phyloP scores from a whole-genome alignment of 2,797 vertebrate genomes.

The Naso thynnoides region DNA sequence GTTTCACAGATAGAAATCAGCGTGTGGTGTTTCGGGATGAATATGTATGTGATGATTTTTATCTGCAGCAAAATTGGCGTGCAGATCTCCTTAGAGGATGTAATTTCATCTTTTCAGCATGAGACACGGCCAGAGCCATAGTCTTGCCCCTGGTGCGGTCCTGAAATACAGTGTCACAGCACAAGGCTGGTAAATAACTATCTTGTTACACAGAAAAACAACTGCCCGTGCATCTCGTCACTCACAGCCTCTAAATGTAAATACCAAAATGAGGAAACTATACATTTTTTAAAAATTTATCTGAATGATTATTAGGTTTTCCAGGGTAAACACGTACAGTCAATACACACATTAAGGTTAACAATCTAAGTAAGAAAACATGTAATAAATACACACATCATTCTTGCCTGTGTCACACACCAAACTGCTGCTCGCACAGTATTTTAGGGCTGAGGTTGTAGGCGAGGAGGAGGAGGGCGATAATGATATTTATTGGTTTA shows the following conservation, averaged over 20 bases:
- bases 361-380: background rate
- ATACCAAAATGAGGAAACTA: background rate
- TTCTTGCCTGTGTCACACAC: background rate
- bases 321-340: background rate
- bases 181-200: constrained; percentile 48
- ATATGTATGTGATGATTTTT: constrained; percentile 14
- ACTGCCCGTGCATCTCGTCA: constrained; percentile 8
- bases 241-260: background rate
- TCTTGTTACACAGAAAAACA: constrained; percentile 47
- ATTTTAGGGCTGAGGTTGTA: constrained; percentile 2
- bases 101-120: constrained; percentile 49
- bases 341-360: background rate
- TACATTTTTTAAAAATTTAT: background rate
- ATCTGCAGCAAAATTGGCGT: constrained; percentile 3
- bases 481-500: constrained; percentile 70
- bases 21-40: constrained; percentile 1
- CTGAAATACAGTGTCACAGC: constrained; percentile 4
- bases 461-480: background rate
- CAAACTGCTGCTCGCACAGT: background rate
- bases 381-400: background rate
- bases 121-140: constrained; percentile 8
- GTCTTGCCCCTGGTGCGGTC: constrained; percentile 1
- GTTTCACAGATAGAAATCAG: constrained; percentile 8
- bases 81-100: constrained; percentile 36
- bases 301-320: background rate